A percentile compares a stretch with the other conserved stretches of the same genome.
These are phyloP conservation scores for Melospiza melodia DNA, from an alignment of 2,113 vertebrate genomes.

Conservation along the genomic window DNA sequence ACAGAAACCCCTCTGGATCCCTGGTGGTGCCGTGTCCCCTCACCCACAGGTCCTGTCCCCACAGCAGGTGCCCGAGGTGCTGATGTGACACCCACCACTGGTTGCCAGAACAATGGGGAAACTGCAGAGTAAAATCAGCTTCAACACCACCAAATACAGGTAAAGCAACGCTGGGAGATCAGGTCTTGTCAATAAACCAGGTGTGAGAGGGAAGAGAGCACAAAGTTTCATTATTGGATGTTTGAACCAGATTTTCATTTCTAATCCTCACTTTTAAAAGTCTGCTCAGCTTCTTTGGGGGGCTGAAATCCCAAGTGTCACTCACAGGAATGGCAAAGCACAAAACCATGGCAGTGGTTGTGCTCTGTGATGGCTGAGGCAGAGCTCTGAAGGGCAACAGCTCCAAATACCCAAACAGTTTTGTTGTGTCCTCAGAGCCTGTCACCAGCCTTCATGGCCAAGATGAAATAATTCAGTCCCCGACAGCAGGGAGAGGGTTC, in stretches of 20 bases:
- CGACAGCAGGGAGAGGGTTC: not conserved
- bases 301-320: not conserved
- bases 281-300: not conserved
- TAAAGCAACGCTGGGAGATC: conserved; percentile 22
- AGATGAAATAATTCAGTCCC: not conserved
- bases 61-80: not conserved
- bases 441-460: not conserved
- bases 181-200: not conserved
- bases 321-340: not conserved
- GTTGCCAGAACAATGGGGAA: conserved; percentile 81
- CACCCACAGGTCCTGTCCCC: not conserved
- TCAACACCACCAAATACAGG: conserved; percentile 84
- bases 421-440: not conserved
- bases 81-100: not conserved
- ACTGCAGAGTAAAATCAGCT: conserved; percentile 89
- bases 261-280: not conserved
- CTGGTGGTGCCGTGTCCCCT: not conserved
- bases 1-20: not conserved
- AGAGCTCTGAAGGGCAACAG: not conserved
- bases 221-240: not conserved
- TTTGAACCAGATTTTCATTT: not conserved
- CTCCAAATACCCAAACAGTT: not conserved
- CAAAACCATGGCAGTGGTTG: fast-evolving
- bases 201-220: not conserved
- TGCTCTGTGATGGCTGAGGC: not conserved